Percentiles rank a stretch among this genome's conserved stretches.
Evolutionary conservation across 2,888 invertebrate species (phyloP).

Genomic region (Xestobium rufovillosum): DNA sequence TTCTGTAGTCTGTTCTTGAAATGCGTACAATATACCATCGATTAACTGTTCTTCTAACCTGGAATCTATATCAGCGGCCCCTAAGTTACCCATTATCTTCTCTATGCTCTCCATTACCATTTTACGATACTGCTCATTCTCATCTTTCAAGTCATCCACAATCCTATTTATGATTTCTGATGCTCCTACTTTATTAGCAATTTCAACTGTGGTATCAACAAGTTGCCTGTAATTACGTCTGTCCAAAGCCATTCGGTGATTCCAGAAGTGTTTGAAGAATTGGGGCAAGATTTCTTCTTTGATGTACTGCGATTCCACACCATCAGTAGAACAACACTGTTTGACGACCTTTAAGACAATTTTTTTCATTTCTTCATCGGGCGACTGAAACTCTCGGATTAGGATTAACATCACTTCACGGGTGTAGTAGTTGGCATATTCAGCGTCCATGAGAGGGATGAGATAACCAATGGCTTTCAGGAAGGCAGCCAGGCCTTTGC

Average conservation of each 20-base stretch:
- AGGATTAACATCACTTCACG: constrained; percentile 98
- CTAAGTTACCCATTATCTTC: constrained; percentile 95
- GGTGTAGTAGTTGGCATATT: constrained; percentile 99
- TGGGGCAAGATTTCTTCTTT: constrained; percentile 98
- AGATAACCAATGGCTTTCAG: constrained; percentile 98
- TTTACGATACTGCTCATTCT: constrained; percentile 98
- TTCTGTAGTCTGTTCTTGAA: constrained; percentile 99
- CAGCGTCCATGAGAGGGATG: constrained; percentile 99
- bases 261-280: constrained; percentile 99
- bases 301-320: constrained; percentile 98
- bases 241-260: constrained; percentile 98
- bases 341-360: constrained; percentile 99
- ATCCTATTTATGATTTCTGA: constrained; percentile 98
- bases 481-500: constrained; percentile 96
- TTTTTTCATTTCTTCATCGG: constrained; percentile 99
- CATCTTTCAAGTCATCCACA: constrained; percentile 98
- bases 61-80: constrained; percentile 97
- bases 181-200: constrained; percentile 99
- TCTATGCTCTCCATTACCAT: constrained; percentile 99
- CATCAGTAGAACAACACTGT: constrained; percentile 99
- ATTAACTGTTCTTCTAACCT: constrained; percentile 97
- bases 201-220: constrained; percentile 99
- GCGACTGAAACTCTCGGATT: constrained; percentile 98
- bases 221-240: constrained; percentile 95
- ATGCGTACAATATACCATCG: constrained; percentile 98